Percentiles rank a stretch among this genome's conserved stretches.
Conservation (phyloP, 2,113 vertebrate species). For the Sebastes fasciatus region DNA sequence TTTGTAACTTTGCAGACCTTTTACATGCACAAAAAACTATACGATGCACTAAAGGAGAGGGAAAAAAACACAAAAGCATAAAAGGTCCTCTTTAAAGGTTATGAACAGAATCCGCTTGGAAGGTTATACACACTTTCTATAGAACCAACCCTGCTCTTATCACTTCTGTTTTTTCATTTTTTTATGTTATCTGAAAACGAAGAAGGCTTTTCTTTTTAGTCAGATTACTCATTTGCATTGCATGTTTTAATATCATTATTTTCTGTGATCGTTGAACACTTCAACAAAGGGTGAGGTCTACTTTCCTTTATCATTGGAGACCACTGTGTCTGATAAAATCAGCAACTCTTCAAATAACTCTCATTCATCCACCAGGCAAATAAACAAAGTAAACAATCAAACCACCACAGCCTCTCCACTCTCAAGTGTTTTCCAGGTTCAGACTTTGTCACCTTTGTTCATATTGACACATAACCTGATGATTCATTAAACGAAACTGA, state of each 20-base stretch:
- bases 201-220: not conserved
- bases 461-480: slow-evolving; percentile 16
- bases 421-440: slow-evolving; percentile 5
- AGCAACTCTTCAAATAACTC: not conserved
- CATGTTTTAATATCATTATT: not conserved
- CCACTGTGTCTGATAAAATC: not conserved
- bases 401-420: not conserved
- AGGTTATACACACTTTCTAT: not conserved
- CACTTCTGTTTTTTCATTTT: not conserved
- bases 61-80: too few species aligned
- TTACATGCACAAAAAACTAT: too few species aligned
- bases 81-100: not conserved
- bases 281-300: not conserved
- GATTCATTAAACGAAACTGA: slow-evolving; percentile 25
- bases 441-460: slow-evolving; percentile 12
- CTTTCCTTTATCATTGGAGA: not conserved
- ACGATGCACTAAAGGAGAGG: too few species aligned
- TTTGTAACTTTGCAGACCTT: too few species aligned
- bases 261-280: not conserved
- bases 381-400: not conserved
- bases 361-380: not conserved
- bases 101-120: not conserved
- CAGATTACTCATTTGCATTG: not conserved
- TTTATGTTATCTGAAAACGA: not conserved
- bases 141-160: not conserved